These are phyloP conservation scores for Columbina picui DNA, from an alignment of 2,113 vertebrate genomes.

Conservation along the genomic window DNA sequence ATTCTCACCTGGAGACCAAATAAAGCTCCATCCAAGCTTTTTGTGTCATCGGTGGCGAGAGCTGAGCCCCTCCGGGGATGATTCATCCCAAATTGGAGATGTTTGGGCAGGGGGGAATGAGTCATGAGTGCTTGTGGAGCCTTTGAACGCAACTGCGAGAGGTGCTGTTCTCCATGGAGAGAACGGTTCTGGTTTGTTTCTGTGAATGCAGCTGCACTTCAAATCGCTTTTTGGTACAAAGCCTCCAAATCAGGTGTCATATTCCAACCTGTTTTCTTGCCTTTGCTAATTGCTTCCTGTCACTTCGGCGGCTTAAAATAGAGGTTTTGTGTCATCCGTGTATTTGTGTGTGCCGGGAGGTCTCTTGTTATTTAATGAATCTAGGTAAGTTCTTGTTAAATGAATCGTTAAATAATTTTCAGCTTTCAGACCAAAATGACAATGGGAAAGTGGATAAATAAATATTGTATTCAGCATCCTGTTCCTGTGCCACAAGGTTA, in stretches of 20 bases:
- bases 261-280: not conserved
- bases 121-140: not conserved
- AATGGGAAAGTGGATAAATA: not conserved
- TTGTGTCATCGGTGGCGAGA: not conserved
- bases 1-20: not conserved
- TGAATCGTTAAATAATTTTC: slow-evolving; percentile 25
- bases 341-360: not conserved
- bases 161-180: not conserved
- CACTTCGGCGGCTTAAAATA: not conserved
- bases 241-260: not conserved
- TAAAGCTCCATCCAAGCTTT: not conserved
- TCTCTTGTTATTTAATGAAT: slow-evolving; percentile 31
- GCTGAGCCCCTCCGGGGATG: not conserved
- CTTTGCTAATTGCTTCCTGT: not conserved
- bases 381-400: not conserved
- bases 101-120: not conserved
- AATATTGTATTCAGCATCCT: not conserved
- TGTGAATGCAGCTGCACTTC: not conserved
- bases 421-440: slow-evolving; percentile 30
- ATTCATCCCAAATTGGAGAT: not conserved
- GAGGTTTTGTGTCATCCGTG: not conserved
- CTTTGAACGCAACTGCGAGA: not conserved
- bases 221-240: fast-evolving
- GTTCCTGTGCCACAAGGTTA: not conserved
- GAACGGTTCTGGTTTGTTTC: not conserved